phyloP scores from a whole-genome alignment of 2,113 vertebrate species.

The Poecile atricapillus region DNA sequence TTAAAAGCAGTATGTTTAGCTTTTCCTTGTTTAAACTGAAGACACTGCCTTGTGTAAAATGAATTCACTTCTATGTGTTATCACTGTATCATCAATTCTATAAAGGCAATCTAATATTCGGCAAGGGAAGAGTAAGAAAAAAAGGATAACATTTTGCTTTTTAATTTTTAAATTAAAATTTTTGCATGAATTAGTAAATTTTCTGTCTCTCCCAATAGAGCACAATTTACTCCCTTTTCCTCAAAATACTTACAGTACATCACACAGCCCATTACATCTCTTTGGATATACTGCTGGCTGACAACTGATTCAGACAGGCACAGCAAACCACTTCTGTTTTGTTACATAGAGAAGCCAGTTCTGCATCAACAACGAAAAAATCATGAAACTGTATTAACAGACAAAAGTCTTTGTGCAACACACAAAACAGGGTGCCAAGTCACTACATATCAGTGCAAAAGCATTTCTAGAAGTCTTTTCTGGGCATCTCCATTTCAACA shows the following conservation, averaged over 20 bases:
- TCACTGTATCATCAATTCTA: neutral
- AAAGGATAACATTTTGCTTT: slow-evolving; percentile 20
- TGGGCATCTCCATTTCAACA: neutral
- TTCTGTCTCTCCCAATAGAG: slow-evolving; percentile 39
- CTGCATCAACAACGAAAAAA: slow-evolving; percentile 47
- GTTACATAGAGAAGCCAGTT: slow-evolving; percentile 49
- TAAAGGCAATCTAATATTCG: neutral
- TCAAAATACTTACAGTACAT: slow-evolving; percentile 60
- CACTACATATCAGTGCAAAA: slow-evolving; percentile 16
- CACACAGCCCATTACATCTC: neutral
- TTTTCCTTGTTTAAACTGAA: slow-evolving; percentile 45
- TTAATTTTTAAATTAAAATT: slow-evolving; percentile 54
- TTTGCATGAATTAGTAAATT: neutral
- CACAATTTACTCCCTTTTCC: slow-evolving; percentile 61
- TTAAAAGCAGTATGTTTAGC: slow-evolving; percentile 1
- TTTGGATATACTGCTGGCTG: slow-evolving; percentile 51
- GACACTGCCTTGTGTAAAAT: neutral
- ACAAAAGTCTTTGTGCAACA: slow-evolving; percentile 64
- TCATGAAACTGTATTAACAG: slow-evolving; percentile 53
- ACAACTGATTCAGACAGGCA: slow-evolving; percentile 40
- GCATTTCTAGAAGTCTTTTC: slow-evolving; percentile 38
- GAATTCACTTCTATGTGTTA: neutral
- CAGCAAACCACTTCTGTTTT: slow-evolving; percentile 12
- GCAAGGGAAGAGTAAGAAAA: slow-evolving; percentile 27
- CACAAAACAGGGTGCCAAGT: slow-evolving; percentile 45